phyloP scores from a whole-genome alignment of 2,888 invertebrate species.

The Eupithecia inturbata region DNA sequence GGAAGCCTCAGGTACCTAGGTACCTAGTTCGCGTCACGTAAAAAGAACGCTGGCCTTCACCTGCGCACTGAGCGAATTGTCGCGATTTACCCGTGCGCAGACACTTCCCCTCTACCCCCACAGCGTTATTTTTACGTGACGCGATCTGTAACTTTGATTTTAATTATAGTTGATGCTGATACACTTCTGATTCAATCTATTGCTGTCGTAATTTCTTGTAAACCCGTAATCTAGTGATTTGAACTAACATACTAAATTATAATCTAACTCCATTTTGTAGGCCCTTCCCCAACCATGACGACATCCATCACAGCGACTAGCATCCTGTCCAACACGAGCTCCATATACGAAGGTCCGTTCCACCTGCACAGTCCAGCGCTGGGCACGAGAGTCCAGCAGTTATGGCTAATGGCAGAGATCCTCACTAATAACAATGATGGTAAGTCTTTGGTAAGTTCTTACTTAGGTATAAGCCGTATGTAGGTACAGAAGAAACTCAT shows the following conservation, averaged over 20 bases:
- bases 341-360: conserved; percentile 91
- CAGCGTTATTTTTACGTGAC: no score
- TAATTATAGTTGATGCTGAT: no score
- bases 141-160: no score
- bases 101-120: no score
- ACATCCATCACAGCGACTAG: conserved; percentile 85
- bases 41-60: no score
- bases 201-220: not conserved
- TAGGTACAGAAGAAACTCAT: no score
- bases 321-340: conserved; percentile 84
- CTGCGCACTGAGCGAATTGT: no score
- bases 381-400: conserved; percentile 95
- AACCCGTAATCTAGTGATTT: not conserved
- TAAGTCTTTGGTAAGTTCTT: conserved; percentile 64
- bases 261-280: conserved; percentile 61
- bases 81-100: no score
- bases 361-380: conserved; percentile 92
- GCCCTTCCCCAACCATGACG: conserved; percentile 90
- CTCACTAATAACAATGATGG: conserved; percentile 93
- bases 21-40: no score
- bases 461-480: no score
- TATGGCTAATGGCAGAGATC: conserved; percentile 96
- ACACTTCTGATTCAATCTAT: not conserved
- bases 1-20: no score
- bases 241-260: not conserved